A percentile compares a stretch with the other conserved stretches of the same genome.
Evolutionary conservation across 2,888 invertebrate genomes (phyloP).

Genomic region (Neoscelio sp.): DNA sequence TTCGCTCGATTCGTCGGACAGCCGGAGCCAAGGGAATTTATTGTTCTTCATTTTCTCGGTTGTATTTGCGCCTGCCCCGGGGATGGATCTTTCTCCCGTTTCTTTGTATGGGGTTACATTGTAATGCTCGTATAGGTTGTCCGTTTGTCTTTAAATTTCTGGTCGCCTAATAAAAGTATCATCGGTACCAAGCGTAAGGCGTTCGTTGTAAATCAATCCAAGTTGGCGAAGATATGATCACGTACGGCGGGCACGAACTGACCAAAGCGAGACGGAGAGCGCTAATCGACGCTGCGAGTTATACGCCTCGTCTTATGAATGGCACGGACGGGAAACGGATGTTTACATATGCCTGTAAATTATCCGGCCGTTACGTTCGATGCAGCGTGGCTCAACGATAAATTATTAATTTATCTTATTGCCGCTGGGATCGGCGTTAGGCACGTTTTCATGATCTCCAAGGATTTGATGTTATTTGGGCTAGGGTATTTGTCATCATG

Average conservation of each 20-base stretch:
- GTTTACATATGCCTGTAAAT: slow-evolving; percentile 78
- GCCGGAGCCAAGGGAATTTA: slow-evolving; percentile 71
- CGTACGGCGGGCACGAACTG: slow-evolving; percentile 64
- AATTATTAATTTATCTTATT: slow-evolving; percentile 77
- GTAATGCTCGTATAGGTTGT: slow-evolving; percentile 74
- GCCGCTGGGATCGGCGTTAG: slow-evolving; percentile 48
- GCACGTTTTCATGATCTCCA: slow-evolving; percentile 20
- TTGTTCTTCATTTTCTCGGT: slow-evolving; percentile 69
- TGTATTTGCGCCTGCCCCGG: slow-evolving; percentile 67
- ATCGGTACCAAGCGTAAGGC: slow-evolving; percentile 71
- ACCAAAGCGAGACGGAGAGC: slow-evolving; percentile 58
- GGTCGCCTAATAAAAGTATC: slow-evolving; percentile 76
- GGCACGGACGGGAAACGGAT: slow-evolving; percentile 73
- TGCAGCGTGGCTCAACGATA: slow-evolving; percentile 71
- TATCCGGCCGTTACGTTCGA: slow-evolving; percentile 73
- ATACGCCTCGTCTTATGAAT: slow-evolving; percentile 75
- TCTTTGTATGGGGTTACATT: slow-evolving; percentile 76
- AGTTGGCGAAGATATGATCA: slow-evolving; percentile 77
- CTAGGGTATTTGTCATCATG: too few species aligned
- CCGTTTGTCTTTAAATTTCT: slow-evolving; percentile 78
- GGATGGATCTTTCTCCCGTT: slow-evolving; percentile 66
- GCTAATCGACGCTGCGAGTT: slow-evolving; percentile 77
- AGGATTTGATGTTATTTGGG: background rate
- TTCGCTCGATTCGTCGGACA: slow-evolving; percentile 47
- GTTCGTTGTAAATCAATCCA: slow-evolving; percentile 79